A percentile compares a stretch with the other conserved stretches of the same genome.
Conservation (phyloP, 2,113 vertebrate species). For the Daubentonia madagascariensis region DNA sequence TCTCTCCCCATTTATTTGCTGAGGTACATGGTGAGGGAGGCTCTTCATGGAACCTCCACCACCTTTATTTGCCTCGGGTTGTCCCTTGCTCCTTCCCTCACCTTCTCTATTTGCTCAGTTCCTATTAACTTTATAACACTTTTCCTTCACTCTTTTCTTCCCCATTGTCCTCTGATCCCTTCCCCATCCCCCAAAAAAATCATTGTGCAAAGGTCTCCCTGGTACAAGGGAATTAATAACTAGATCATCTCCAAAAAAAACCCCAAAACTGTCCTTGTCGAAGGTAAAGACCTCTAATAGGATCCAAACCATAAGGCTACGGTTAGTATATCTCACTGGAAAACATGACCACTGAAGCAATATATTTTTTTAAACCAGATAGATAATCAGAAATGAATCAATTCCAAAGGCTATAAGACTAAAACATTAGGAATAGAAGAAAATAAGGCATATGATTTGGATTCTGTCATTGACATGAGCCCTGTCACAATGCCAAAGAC, state of each 20-base stretch:
- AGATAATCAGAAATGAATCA: not conserved
- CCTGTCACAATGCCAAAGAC: constrained; percentile 25
- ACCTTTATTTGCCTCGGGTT: not conserved
- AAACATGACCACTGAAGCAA: not conserved
- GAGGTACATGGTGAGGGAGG: not conserved
- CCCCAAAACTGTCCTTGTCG: not conserved
- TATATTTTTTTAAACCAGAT: not conserved
- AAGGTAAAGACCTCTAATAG: not conserved
- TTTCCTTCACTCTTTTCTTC: not conserved
- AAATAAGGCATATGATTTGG: not conserved
- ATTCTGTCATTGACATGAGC: not conserved
- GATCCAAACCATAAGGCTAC: not conserved
- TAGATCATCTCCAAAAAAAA: not conserved
- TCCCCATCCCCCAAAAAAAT: not conserved
- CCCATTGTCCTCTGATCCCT: not conserved
- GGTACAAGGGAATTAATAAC: not conserved
- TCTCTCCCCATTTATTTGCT: not conserved
- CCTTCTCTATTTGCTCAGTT: not conserved
- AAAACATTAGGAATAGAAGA: not conserved
- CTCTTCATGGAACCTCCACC: not conserved
- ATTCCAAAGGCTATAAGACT: not conserved
- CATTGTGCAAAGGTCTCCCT: not conserved
- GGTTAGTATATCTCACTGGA: not conserved
- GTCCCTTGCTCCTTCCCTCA: not conserved
- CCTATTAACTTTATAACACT: not conserved